These are phyloP conservation scores for Saccostrea cuccullata DNA, from an alignment of 1,140 invertebrate genomes.

Conservation along the genomic window DNA sequence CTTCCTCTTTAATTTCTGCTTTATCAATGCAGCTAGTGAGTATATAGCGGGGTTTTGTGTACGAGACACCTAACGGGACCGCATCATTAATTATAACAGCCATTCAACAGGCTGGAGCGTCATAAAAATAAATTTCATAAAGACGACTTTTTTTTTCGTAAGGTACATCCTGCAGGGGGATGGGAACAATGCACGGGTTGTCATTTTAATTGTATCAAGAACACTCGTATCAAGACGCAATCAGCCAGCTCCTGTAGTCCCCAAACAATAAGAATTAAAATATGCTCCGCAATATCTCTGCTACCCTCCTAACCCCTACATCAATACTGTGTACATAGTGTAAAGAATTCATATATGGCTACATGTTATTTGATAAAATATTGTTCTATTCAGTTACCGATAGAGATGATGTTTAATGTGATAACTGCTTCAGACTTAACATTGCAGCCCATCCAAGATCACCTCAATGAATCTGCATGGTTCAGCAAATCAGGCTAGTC, in stretches of 20 bases:
- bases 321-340: not conserved
- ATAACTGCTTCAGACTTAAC: conserved; percentile 21
- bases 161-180: conserved; percentile 28
- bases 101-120: not conserved
- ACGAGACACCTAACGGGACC: conserved; percentile 5
- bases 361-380: conserved; percentile 37
- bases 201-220: conserved; percentile 28
- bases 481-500: conserved; percentile 18
- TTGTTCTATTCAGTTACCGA: conserved; percentile 2
- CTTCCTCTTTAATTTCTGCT: conserved; percentile 3
- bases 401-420: conserved; percentile 34
- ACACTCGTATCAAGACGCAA: conserved; percentile 12
- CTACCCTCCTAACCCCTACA: conserved; percentile 11
- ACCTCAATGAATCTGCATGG: conserved; percentile 28
- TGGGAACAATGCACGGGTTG: conserved; percentile 17
- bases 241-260: conserved; percentile 6
- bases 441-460: conserved; percentile 16
- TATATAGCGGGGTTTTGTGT: not conserved
- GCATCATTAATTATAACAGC: conserved; percentile 17
- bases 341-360: conserved; percentile 27
- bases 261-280: conserved; percentile 23
- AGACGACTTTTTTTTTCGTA: not conserved
- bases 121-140: conserved; percentile 37
- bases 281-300: conserved; percentile 6
- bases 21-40: conserved; percentile 12